Conservation (phyloP, 2,113 vertebrate genomes). For the Ctenodactylus gundi region DNA sequence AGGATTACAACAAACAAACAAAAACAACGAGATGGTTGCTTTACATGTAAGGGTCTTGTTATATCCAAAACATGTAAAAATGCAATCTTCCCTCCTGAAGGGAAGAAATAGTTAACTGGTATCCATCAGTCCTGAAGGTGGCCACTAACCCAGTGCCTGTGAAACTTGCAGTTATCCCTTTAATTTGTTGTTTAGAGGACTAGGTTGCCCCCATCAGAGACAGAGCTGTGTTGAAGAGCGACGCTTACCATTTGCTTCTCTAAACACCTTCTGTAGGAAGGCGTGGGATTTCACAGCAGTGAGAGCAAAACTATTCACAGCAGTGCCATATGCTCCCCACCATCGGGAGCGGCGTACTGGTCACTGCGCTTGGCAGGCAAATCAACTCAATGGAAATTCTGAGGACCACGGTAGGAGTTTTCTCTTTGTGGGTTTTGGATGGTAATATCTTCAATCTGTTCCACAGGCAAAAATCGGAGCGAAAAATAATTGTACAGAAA, state of each 20-base stretch:
- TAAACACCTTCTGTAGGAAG: conserved; percentile 76
- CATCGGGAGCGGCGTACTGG: conserved; percentile 73
- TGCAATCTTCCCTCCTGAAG: not conserved
- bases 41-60: not conserved
- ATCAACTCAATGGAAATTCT: conserved; percentile 74
- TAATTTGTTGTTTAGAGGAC: conserved; percentile 41
- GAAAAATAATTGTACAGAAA: conserved; percentile 38
- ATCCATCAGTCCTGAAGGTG: not conserved
- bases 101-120: not conserved
- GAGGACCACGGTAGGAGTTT: conserved; percentile 66
- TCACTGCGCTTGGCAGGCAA: conserved; percentile 75
- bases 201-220: conserved; percentile 32
- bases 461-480: conserved; percentile 67
- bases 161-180: conserved; percentile 15
- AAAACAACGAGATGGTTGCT: not conserved
- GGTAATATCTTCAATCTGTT: conserved; percentile 76
- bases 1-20: not conserved
- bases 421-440: conserved; percentile 74
- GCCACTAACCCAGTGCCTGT: not conserved
- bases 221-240: conserved; percentile 47
- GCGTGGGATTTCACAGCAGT: conserved; percentile 75
- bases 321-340: conserved; percentile 78
- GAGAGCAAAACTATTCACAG: conserved; percentile 73
- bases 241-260: conserved; percentile 74
- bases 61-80: not conserved